phyloP scores from a whole-genome alignment of 2,797 vertebrate species.

The Mus caroli region DNA sequence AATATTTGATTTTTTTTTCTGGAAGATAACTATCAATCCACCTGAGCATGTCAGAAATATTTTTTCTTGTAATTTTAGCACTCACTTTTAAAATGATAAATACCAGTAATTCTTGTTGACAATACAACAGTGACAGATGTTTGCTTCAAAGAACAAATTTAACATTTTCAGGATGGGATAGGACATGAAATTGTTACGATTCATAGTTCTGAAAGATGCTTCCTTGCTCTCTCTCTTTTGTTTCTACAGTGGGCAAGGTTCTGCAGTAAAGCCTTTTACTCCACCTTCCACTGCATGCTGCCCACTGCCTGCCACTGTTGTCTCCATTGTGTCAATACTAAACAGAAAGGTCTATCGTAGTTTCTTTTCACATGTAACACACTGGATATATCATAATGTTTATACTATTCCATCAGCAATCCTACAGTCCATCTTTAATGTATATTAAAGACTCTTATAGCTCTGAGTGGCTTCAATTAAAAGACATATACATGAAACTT shows the following conservation, averaged over 20 bases:
- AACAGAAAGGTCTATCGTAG: constrained; percentile 46
- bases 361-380: constrained; percentile 65
- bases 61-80: constrained; percentile 66
- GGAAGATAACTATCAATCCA: background rate
- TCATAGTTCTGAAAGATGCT: constrained; percentile 74
- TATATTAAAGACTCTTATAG: constrained; percentile 65
- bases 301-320: constrained; percentile 50
- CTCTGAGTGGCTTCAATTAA: constrained; percentile 74
- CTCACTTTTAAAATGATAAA: constrained; percentile 46
- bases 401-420: constrained; percentile 75
- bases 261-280: constrained; percentile 68
- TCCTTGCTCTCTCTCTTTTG: constrained; percentile 62
- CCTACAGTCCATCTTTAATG: constrained; percentile 76
- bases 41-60: constrained; percentile 42
- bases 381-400: constrained; percentile 75
- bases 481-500: constrained; percentile 65
- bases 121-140: constrained; percentile 62
- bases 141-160: constrained; percentile 77
- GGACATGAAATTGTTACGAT: constrained; percentile 72
- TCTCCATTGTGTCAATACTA: constrained; percentile 64
- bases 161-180: constrained; percentile 74
- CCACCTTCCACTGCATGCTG: constrained; percentile 49
- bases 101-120: constrained; percentile 75
- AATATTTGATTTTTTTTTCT: background rate
- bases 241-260: constrained; percentile 67